These are phyloP conservation scores for Platysternon megacephalum DNA, from an alignment of 2,113 vertebrate genomes.

Conservation along the genomic window DNA sequence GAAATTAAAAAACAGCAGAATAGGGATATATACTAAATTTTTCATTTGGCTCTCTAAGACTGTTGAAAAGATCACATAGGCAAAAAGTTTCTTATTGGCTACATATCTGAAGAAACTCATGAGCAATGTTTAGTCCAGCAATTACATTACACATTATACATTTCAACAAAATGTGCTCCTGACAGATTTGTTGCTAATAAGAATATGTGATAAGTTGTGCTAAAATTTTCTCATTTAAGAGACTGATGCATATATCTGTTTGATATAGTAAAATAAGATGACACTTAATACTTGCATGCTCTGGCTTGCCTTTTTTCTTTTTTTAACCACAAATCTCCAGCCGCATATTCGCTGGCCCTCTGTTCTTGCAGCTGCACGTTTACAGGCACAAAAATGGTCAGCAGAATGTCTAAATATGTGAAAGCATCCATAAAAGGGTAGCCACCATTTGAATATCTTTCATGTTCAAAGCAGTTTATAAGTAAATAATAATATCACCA, in stretches of 20 bases:
- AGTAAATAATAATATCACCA: no score
- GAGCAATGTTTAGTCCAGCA: neutral
- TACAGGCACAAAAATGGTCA: neutral
- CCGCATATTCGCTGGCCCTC: neutral
- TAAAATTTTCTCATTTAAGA: neutral
- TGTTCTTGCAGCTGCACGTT: neutral
- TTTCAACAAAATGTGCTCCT: neutral
- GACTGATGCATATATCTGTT: neutral
- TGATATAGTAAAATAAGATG: neutral
- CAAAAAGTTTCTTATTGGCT: neutral
- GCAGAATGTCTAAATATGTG: neutral
- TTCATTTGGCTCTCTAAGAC: neutral
- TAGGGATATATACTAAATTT: neutral
- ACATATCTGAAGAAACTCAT: neutral
- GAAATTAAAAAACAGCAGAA: conserved; percentile 1
- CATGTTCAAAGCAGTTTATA: no score
- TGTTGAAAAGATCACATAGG: neutral
- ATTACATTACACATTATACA: conserved; percentile 7
- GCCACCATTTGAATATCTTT: no score
- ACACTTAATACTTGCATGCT: neutral
- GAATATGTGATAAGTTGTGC: conserved; percentile 6
- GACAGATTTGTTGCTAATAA: neutral
- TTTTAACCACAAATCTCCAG: neutral
- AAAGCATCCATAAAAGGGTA: neutral
- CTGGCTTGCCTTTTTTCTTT: neutral